Percentiles rank a stretch among this genome's conserved stretches.
Evolutionary conservation across 2,113 vertebrate species (phyloP).

Genomic region (Tachuris rubrigastra): DNA sequence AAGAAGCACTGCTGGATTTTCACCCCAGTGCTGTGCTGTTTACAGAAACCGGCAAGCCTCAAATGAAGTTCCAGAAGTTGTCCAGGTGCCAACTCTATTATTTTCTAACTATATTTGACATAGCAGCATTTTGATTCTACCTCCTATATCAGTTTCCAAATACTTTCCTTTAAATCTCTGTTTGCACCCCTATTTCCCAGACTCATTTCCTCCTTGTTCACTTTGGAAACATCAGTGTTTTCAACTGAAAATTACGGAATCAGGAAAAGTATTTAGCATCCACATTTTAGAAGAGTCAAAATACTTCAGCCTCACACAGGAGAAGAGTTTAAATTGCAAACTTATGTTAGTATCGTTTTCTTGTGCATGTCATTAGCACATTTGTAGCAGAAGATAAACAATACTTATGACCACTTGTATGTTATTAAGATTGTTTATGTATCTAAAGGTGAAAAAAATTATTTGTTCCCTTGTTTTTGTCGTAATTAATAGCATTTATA

Average conservation of each 20-base stretch:
- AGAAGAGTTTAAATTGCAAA: background rate
- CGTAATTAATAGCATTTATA: background rate
- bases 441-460: background rate
- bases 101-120: constrained; percentile 22
- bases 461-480: background rate
- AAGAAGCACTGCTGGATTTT: background rate
- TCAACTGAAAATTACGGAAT: background rate
- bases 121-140: background rate
- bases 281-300: background rate
- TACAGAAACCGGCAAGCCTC: background rate
- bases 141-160: background rate
- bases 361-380: background rate
- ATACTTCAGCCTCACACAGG: background rate
- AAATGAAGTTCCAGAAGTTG: constrained; percentile 33
- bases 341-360: background rate
- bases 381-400: background rate
- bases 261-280: background rate
- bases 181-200: background rate
- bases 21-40: background rate
- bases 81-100: constrained; percentile 5
- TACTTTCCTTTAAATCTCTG: background rate
- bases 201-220: background rate
- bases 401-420: background rate
- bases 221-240: background rate
- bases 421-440: background rate